Percentiles rank a stretch among this genome's conserved stretches.
Evolutionary conservation across 23 tunicate genomes (phyloP).

Genomic region (Trididemnum nubilum): DNA sequence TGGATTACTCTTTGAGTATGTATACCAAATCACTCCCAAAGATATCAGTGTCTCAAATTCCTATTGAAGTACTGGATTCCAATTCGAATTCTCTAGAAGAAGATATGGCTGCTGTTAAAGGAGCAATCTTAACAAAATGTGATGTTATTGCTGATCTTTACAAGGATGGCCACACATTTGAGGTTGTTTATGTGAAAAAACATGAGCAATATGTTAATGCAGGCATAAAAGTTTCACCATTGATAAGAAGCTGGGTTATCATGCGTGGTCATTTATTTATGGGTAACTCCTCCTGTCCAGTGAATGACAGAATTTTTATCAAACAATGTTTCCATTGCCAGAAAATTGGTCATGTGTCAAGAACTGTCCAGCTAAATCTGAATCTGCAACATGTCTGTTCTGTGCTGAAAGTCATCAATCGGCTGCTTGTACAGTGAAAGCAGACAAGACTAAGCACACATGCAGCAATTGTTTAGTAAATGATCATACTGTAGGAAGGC

Average conservation of each 20-base stretch:
- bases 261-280: neutral
- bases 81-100: no score
- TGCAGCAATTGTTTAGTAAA: neutral
- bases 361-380: neutral
- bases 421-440: neutral
- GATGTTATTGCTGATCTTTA: no score
- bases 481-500: neutral
- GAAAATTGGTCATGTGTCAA: neutral
- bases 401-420: neutral
- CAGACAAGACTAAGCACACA: neutral
- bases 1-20: no score
- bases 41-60: no score
- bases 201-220: neutral
- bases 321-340: neutral
- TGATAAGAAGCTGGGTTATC: neutral
- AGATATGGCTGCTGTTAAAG: no score
- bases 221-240: neutral
- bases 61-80: no score
- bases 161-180: neutral
- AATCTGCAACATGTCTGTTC: neutral
- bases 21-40: no score
- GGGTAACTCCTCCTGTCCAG: neutral
- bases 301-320: neutral
- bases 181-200: neutral
- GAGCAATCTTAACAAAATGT: no score